These are phyloP conservation scores for Tetropium fuscum DNA, from an alignment of 2,888 invertebrate species.

Conservation along the genomic window DNA sequence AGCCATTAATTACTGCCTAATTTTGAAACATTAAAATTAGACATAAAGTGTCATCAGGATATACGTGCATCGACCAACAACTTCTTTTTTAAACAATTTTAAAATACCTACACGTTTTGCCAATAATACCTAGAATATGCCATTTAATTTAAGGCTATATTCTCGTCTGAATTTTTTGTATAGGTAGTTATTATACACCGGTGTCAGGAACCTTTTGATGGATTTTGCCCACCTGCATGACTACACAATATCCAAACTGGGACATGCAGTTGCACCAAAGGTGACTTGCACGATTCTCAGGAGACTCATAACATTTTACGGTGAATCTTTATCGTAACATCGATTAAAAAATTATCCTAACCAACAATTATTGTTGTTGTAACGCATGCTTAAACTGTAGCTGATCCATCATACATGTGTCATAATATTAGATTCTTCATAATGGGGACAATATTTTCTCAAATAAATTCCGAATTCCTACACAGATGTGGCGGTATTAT, in stretches of 20 bases:
- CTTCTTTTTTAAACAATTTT: no score
- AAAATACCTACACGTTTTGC: no score
- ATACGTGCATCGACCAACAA: no score
- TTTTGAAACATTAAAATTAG: no score
- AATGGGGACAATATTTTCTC: constrained; percentile 22
- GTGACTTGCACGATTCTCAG: constrained; percentile 51
- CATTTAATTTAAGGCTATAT: no score
- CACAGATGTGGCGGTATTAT: no score
- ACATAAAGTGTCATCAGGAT: no score
- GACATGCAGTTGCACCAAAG: constrained; percentile 46
- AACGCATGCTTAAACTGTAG: constrained; percentile 34
- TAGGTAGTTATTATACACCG: no score
- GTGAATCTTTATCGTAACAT: constrained; percentile 41
- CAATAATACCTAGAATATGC: no score
- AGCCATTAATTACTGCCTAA: no score
- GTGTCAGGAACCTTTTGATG: constrained; percentile 30
- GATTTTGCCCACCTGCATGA: constrained; percentile 33
- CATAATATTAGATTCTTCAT: constrained; percentile 35
- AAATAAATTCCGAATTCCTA: constrained; percentile 2
- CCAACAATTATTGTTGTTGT: constrained; percentile 36
- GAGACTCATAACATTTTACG: constrained; percentile 49
- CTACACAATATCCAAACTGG: constrained; percentile 18
- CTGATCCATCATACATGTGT: constrained; percentile 41
- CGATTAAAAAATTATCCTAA: constrained; percentile 33
- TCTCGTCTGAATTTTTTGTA: no score